Base-by-base conservation (phyloP, 2,797 vertebrate genomes). In the Artibeus lituratus region DNA sequence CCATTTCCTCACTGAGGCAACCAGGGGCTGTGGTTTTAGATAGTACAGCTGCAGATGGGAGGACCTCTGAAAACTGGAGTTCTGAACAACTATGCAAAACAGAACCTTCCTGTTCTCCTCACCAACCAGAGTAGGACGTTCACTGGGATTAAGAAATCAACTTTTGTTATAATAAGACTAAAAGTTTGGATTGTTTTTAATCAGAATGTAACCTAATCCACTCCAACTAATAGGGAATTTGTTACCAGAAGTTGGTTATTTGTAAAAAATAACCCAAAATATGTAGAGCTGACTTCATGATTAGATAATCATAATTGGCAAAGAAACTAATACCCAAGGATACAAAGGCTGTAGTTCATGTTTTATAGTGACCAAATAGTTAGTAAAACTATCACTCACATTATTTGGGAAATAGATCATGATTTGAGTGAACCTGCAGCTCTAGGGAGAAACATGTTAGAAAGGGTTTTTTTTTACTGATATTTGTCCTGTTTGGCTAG, bases 401-500 rank as follows among this genome's bases (percentile, higher is more conserved):
- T 93, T 32, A 94, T 39, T 51, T 67, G 47, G 92, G 42, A 91
- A 74, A 78, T 53, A 57, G 69, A 91, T 89, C 57, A 53, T 83
- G 35, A 76, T 78, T 49, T 83, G 74, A 93, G 39, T 37, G 35
- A 69, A 88, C 12, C 83, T 57, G 11, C 21, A 51, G 51, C 80
- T 87, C 83, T 18, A 91, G 90, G 65, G 67, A 21, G n/a, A 95
- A 94, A 88, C 51, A 78, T 24, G 65, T 93, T 80, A 70, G 55
- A 69, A 67, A 59, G 59, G n/a, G n/a, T n/a, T n/a, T 78, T 94
- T 88, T 73, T 92, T 74, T 76, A 65, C 78, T 93, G 78, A 35
- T 89, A 59, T 74, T 84, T 84, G 92, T 89, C 18, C 0, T 76
- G 70, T 96, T 94, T 94, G 74, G 80, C 87, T 91, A 35, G 24